phyloP scores from a whole-genome alignment of 2,113 vertebrate species.

The Picathartes gymnocephalus region DNA sequence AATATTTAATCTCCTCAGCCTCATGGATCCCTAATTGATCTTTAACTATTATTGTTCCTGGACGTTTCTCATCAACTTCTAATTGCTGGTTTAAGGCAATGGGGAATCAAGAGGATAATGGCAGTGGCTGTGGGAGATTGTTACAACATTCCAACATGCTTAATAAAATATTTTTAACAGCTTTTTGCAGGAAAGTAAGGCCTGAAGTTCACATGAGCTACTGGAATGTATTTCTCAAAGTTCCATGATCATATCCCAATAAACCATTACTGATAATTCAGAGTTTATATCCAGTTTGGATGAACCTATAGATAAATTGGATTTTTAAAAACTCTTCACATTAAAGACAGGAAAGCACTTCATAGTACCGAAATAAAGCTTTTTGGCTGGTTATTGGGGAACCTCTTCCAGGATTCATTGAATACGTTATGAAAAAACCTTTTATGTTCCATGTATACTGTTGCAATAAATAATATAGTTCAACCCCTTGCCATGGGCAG shows the following conservation, averaged over 20 bases:
- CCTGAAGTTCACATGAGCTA: not conserved
- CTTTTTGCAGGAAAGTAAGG: not conserved
- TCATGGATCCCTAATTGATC: conserved; percentile 73
- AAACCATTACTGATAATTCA: not conserved
- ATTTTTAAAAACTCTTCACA: not conserved
- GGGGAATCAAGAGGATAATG: conserved; percentile 25
- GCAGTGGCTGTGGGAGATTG: conserved; percentile 16
- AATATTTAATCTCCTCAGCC: conserved; percentile 75
- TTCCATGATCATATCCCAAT: not conserved
- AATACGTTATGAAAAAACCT: not conserved
- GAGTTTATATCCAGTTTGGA: not conserved
- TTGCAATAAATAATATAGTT: not conserved
- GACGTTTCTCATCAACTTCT: conserved; percentile 65
- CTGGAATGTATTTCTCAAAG: not conserved
- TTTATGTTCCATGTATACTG: not conserved
- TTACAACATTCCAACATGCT: not conserved
- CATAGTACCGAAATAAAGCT: not conserved
- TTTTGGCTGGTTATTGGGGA: not conserved
- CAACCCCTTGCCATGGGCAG: not conserved
- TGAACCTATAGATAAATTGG: not conserved
- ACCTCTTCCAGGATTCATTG: not conserved
- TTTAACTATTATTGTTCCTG: conserved; percentile 72
- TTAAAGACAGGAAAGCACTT: not conserved
- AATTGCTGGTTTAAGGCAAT: conserved; percentile 65
- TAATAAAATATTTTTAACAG: conserved; percentile 2